These are phyloP conservation scores for Stenichneumon culpator DNA, from an alignment of 2,888 invertebrate genomes.

Conservation along the genomic window DNA sequence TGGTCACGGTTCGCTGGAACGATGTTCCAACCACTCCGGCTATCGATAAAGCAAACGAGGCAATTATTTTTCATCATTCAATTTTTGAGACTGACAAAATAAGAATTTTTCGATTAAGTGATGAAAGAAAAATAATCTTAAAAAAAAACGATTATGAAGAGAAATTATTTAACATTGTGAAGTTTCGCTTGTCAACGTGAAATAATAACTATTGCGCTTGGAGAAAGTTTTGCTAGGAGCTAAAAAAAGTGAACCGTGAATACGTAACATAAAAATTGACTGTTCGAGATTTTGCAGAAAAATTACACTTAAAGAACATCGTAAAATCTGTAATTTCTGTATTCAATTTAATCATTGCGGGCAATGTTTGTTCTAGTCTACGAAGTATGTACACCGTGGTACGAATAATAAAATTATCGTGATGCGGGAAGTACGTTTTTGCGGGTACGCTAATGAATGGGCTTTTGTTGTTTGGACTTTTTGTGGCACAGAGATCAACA, in stretches of 20 bases:
- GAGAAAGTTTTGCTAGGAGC: too few species aligned
- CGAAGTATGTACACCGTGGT: neutral
- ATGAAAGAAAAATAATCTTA: neutral
- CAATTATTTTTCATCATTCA: neutral
- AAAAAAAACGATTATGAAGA: neutral
- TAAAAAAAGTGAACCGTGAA: too few species aligned
- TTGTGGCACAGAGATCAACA: constrained; percentile 16
- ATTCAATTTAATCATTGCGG: neutral
- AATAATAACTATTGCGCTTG: too few species aligned
- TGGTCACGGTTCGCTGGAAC: neutral
- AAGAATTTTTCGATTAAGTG: neutral
- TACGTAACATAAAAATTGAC: too few species aligned
- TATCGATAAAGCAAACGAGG: neutral
- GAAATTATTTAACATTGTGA: too few species aligned
- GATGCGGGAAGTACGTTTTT: constrained; percentile 1
- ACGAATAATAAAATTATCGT: neutral
- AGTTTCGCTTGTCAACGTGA: too few species aligned
- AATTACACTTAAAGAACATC: neutral
- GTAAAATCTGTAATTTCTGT: neutral
- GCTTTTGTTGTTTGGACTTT: constrained; percentile 24
- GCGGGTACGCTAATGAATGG: constrained; percentile 24
- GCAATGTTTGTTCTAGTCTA: neutral
- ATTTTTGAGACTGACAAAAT: neutral
- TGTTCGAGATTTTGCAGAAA: neutral
- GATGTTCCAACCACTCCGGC: neutral